A percentile compares a stretch with the other conserved stretches of the same genome.
Conservation (phyloP, 2,888 invertebrate genomes). For the Galerucella nymphaeae region DNA sequence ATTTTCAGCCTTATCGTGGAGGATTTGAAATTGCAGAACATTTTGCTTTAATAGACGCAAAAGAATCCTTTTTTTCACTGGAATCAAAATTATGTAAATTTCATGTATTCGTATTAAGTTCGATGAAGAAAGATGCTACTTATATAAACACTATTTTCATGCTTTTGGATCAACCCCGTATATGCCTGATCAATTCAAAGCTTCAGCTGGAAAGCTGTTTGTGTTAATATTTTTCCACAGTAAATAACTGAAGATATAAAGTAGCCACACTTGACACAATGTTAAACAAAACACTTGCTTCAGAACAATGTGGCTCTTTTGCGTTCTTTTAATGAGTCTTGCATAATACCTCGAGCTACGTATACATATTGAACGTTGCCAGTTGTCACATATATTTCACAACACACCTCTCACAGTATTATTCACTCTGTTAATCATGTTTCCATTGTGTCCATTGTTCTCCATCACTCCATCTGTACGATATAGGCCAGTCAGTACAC, state of each 20-base stretch:
- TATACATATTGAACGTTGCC: conserved; percentile 31
- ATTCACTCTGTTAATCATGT: conserved; percentile 57
- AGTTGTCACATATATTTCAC: conserved; percentile 32
- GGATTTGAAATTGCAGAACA: not conserved
- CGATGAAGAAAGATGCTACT: not conserved
- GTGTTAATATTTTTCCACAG: no score
- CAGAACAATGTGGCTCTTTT: conserved; percentile 10
- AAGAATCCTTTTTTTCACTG: not conserved
- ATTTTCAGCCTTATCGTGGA: not conserved
- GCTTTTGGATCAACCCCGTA: no score
- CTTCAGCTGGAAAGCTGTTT: no score
- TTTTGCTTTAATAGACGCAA: not conserved
- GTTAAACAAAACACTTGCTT: not conserved
- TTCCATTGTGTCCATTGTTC: conserved; percentile 58
- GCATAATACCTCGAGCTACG: conserved; percentile 10
- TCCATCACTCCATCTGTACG: conserved; percentile 60
- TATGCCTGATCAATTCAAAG: no score
- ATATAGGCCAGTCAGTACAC: conserved; percentile 2
- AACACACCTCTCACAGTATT: conserved; percentile 31
- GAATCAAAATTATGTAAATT: not conserved
- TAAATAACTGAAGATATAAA: not conserved
- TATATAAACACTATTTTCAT: not conserved
- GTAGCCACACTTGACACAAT: not conserved
- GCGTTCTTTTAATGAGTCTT: not conserved
- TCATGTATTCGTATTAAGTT: no score